Conservation (phyloP, 2,888 invertebrate genomes). For the Sarcophaga variegata region DNA sequence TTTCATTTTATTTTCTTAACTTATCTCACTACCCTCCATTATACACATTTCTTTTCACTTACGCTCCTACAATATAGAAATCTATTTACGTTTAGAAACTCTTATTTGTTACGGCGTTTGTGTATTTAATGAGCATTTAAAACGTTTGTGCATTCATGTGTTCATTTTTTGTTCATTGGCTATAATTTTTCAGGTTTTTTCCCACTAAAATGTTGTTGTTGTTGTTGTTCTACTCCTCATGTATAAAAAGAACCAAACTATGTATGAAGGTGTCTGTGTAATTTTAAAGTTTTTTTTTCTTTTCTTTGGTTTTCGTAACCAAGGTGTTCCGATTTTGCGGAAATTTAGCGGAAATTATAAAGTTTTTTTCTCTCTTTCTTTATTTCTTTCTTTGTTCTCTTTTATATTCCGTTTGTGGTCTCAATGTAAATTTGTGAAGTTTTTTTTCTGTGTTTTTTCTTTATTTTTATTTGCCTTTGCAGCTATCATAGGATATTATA, state of each 20-base stretch:
- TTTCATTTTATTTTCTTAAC: no score
- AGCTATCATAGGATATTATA: not conserved
- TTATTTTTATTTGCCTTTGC: not conserved
- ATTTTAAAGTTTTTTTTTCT: conserved; percentile 13
- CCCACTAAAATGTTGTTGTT: conserved; percentile 10
- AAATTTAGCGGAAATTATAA: conserved; percentile 61
- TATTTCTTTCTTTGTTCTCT: conserved; percentile 2
- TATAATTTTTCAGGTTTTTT: conserved; percentile 55
- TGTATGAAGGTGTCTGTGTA: not conserved
- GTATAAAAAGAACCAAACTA: not conserved
- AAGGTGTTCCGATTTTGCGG: conserved; percentile 34
- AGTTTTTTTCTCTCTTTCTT: conserved; percentile 22
- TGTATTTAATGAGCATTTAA: conserved; percentile 49
- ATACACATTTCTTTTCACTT: no score
- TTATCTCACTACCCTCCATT: no score
- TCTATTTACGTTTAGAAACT: no score
- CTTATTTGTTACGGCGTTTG: not conserved
- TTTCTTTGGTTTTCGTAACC: conserved; percentile 35
- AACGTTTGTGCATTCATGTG: conserved; percentile 56
- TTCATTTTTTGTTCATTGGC: conserved; percentile 47
- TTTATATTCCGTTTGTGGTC: conserved; percentile 46
- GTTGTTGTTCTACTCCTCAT: not conserved
- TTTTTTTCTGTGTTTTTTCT: conserved; percentile 5
- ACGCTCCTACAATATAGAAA: no score
- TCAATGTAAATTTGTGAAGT: conserved; percentile 54